Evolutionary conservation across 2,797 vertebrate species (phyloP).

Genomic region (Phataginus tetradactyla): DNA sequence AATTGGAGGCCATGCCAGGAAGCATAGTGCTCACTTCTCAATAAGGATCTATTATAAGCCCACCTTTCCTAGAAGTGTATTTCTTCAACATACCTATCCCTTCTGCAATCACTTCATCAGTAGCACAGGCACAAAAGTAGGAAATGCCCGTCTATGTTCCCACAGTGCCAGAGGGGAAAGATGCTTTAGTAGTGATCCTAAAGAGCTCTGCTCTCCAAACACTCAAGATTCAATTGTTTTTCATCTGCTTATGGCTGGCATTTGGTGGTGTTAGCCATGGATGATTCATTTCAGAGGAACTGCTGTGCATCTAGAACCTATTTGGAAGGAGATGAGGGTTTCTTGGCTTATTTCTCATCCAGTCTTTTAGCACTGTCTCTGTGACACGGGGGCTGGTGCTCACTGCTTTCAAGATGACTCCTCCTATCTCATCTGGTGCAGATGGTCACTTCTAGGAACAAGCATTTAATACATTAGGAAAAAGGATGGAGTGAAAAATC

Average conservation of each 20-base stretch:
- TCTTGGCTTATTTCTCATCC: slow-evolving; percentile 70
- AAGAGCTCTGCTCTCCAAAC: slow-evolving; percentile 44
- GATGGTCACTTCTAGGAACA: slow-evolving; percentile 37
- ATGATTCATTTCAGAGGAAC: slow-evolving; percentile 74
- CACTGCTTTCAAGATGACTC: background rate
- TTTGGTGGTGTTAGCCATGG: slow-evolving; percentile 51
- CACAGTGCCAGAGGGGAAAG: background rate
- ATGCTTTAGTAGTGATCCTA: background rate
- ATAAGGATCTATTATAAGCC: slow-evolving; percentile 48
- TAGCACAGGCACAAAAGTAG: background rate
- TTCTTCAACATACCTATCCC: background rate
- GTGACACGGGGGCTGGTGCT: background rate
- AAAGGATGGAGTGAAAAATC: background rate
- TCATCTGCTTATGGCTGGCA: slow-evolving; percentile 65
- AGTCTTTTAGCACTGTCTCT: slow-evolving; percentile 52
- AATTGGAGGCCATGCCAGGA: background rate
- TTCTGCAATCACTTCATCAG: slow-evolving; percentile 58
- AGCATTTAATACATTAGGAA: background rate
- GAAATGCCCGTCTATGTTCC: background rate
- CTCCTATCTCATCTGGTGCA: background rate
- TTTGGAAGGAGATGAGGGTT: slow-evolving; percentile 70
- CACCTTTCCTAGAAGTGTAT: background rate
- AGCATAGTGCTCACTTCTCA: background rate
- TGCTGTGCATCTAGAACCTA: slow-evolving; percentile 47
- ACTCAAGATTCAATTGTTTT: slow-evolving; percentile 50